Base-by-base conservation (phyloP, 2,113 vertebrate species). In the Sander vitreus region DNA sequence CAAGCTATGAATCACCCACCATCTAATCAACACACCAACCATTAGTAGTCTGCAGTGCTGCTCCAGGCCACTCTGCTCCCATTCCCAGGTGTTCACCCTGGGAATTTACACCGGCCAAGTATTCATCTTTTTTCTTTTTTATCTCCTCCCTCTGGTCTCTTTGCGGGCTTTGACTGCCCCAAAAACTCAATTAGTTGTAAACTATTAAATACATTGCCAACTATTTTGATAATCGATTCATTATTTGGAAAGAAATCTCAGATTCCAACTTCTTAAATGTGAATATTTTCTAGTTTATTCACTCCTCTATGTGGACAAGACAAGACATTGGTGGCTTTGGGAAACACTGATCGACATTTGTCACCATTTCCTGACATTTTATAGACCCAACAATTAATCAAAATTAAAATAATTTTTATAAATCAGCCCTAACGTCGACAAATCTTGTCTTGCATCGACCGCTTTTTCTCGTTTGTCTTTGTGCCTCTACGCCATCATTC, bases 21-120 rank as follows among this genome's bases (percentile, higher is more conserved):
- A 71, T 81, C 84, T 76, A 80, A 91, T 92, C 85, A 84, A 87
- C 86, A 77, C 84, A 30, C 68, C n/a, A 5, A 55, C 75, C 85
- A 87, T 90, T 77, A 89, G 83, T 73, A 65, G 78, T 70, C 80
- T 27, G 66, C 33, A 70, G 83, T 67, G 60, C 64, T 48, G 72
- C 83, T 75, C 33, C 30, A 16, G 76, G 84, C 73, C 62, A 7
- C 57, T 80, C 81, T 21, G 82, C 77, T 78, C 27, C 66, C 70
- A 30, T 71, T 79, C 67, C 73, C 68, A 58, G 50, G 71, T 54
- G 75, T 80, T 55, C 0, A 63, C 66, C 58, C 66, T 64, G 63
- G 76, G 47, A 86, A 80, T 86, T 85, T 53, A 80, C 16, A 73
- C 55, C 0, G 0, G 36, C 54, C 58, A 39, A 43, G 54, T 64